Evolutionary conservation across 2,888 invertebrate genomes (phyloP).

Genomic region (Cataglyphis livida): DNA sequence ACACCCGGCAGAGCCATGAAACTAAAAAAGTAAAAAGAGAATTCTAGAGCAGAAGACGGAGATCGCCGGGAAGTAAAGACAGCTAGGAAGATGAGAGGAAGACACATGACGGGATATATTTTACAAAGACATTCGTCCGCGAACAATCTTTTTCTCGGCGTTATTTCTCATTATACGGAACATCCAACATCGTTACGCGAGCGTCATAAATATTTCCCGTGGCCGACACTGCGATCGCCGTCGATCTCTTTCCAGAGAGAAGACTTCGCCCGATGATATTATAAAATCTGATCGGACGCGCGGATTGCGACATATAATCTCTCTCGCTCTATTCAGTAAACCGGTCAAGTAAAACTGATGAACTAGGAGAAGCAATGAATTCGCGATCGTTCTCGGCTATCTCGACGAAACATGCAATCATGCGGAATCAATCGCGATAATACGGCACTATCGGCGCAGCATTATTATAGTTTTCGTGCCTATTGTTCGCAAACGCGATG

Average conservation of each 20-base stretch:
- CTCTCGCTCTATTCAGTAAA: conserved; percentile 32
- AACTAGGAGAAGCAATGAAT: neutral
- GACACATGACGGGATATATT: conserved; percentile 51
- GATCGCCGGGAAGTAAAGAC: neutral
- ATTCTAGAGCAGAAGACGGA: conserved; percentile 14
- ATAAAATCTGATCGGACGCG: conserved; percentile 14
- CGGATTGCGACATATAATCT: conserved; percentile 37
- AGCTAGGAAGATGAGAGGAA: conserved; percentile 17
- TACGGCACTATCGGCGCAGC: conserved; percentile 9
- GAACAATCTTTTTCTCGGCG: conserved; percentile 11
- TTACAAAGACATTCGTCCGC: conserved; percentile 53
- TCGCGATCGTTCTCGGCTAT: neutral
- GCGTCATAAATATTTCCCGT: conserved; percentile 66
- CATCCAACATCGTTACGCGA: conserved; percentile 42
- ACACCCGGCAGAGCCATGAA: conserved; percentile 14
- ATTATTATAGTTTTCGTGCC: conserved; percentile 12
- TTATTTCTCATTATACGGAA: conserved; percentile 63
- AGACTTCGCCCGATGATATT: conserved; percentile 34
- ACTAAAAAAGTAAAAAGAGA: conserved; percentile 10
- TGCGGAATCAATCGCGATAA: conserved; percentile 37
- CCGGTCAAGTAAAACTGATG: conserved; percentile 31
- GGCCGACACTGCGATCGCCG: conserved; percentile 9
- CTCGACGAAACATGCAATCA: conserved; percentile 24
- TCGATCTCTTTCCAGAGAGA: conserved; percentile 9
- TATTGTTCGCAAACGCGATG: conserved; percentile 27